Evolutionary conservation across 2,113 vertebrate species (phyloP), one percentile per base, ranked within the genome.

Genomic region (Prinia subflava): DNA sequence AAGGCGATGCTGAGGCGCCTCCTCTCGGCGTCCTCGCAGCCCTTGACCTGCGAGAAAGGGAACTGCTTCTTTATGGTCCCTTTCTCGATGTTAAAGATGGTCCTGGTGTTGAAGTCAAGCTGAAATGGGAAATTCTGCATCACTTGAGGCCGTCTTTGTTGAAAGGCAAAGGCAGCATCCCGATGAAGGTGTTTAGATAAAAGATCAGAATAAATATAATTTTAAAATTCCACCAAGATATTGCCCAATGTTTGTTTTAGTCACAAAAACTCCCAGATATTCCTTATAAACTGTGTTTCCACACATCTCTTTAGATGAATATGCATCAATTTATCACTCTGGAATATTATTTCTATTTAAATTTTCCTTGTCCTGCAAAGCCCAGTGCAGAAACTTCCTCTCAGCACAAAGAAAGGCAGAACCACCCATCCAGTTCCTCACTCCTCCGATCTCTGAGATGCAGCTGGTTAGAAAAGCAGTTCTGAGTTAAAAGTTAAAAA

Each of bases 11-110:
- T 95, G 83, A 98, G 97, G 30, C 94, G 95, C 19, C 96, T 96
- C 19, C 98, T 97, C 7, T 96, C 96, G 11, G 95, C 59, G 52
- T 98, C 97, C 23, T 98, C 97, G 49, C 97, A 98, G 53, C 97
- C 98, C 86, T 98, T 98, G 56, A 99, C 97, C 24, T 83, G 87
- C 6, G 95, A 85, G 96, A 98, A 99, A 13, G 96, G 96, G 82
- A 98, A 98, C 75, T 98, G 98, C 13, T 98, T 97, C 93, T 98
- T 98, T 22, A 99, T 73, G 7, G 94, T 98, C 46, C 98, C 98
- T 78, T 98, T 99, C 94, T 98, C 98, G 1, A 98, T 98, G 92
- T 98, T 98, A 93, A 98, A 99, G 94, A 98, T 81, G 93, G 97
- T 96, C 94, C 98, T 97, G 84, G 83, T 79, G 30, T 96, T 98